Percentiles rank a stretch among this genome's conserved stretches.
Conservation (phyloP, 1,140 invertebrate genomes). For the Panagrolaimus sp. region DNA sequence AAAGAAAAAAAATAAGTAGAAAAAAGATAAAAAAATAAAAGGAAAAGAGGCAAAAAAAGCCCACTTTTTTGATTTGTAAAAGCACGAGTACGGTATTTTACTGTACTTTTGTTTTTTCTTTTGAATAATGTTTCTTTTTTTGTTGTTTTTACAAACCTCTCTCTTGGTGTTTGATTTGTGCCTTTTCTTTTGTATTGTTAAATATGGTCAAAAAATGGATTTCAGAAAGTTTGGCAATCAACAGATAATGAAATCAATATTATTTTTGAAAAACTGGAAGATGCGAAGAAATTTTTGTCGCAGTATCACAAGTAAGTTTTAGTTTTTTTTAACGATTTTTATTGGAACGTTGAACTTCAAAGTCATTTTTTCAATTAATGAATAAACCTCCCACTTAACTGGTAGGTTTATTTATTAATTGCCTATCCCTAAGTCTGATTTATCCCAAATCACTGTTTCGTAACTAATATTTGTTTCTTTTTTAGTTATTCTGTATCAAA, state of each 20-base stretch:
- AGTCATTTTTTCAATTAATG: too few species aligned
- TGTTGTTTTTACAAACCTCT: not conserved
- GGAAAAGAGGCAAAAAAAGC: conserved; percentile 15
- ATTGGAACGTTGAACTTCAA: too few species aligned
- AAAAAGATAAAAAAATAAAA: conserved; percentile 1
- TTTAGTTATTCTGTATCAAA: not conserved
- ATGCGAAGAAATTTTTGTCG: conserved; percentile 41
- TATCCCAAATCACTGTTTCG: too few species aligned
- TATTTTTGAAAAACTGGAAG: conserved; percentile 42
- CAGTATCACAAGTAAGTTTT: conserved; percentile 42
- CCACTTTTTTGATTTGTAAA: not conserved
- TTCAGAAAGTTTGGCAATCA: conserved; percentile 44
- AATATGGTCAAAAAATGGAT: conserved; percentile 7
- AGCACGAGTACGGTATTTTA: not conserved
- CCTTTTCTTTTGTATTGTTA: not conserved
- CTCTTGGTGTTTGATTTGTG: not conserved
- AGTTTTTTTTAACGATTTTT: not conserved
- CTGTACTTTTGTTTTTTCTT: not conserved
- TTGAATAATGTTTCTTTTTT: not conserved
- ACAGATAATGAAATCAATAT: conserved; percentile 28
- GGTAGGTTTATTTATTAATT: too few species aligned
- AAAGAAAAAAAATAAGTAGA: conserved; percentile 9
- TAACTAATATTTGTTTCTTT: not conserved
- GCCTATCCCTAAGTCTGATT: too few species aligned
- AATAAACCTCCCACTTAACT: too few species aligned